These are phyloP conservation scores for Mirounga angustirostris DNA, from an alignment of 2,113 vertebrate species.

Conservation along the genomic window DNA sequence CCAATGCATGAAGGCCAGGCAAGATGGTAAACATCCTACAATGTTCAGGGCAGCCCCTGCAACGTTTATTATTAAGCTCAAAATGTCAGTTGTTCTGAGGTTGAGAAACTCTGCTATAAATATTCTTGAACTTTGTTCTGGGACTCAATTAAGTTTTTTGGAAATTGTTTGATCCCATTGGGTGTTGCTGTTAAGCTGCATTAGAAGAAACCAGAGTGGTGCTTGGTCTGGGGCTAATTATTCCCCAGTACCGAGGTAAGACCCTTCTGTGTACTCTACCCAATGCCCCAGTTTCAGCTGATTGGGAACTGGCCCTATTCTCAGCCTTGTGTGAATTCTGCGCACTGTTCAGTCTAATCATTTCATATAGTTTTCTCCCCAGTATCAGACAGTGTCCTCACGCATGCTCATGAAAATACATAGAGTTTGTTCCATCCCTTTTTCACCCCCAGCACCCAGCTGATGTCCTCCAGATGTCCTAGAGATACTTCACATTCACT, in stretches of 20 bases:
- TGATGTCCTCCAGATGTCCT: not conserved
- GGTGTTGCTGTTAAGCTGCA: not conserved
- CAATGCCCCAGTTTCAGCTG: not conserved
- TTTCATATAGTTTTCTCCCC: not conserved
- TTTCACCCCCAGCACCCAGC: not conserved
- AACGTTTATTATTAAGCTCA: slow-evolving; percentile 14
- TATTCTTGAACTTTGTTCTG: slow-evolving; percentile 49
- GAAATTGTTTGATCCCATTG: slow-evolving; percentile 11
- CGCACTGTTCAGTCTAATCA: not conserved
- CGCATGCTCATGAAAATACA: not conserved
- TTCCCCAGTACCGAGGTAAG: not conserved
- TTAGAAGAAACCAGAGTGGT: slow-evolving; percentile 23
- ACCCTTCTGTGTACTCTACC: not conserved
- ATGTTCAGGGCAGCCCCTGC: not conserved
- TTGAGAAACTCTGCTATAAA: slow-evolving; percentile 16
- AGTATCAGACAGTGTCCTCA: not conserved
- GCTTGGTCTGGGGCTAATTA: not conserved
- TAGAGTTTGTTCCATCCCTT: not conserved
- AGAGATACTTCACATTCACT: not conserved
- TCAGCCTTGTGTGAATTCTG: not conserved
- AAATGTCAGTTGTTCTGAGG: slow-evolving; percentile 47
- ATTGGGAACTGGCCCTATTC: not conserved
- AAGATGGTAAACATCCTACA: not conserved
- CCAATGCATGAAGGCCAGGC: not conserved
- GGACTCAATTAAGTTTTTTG: slow-evolving; percentile 32